A percentile compares a stretch with the other conserved stretches of the same genome.
phyloP scores from a whole-genome alignment of 2,888 invertebrate species.

The Herminia tarsipennalis region DNA sequence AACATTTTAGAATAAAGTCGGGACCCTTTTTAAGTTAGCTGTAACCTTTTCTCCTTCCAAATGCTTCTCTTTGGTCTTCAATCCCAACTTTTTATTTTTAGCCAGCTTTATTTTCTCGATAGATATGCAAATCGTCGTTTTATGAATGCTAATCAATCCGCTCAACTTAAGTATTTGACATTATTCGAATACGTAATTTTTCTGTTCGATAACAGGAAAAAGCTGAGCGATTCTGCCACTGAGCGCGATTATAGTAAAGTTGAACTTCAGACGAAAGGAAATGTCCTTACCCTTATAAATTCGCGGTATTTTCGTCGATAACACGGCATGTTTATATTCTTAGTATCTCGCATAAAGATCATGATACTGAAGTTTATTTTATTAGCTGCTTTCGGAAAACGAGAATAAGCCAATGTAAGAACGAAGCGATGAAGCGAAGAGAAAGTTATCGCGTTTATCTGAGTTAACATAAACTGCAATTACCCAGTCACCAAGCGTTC shows the following conservation, averaged over 20 bases:
- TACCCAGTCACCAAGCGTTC: conserved; percentile 72
- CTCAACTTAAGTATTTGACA: conserved; percentile 25
- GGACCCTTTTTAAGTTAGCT: not conserved
- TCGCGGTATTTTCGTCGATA: conserved; percentile 16
- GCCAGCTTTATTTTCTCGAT: not conserved
- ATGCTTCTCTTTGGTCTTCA: too few species aligned
- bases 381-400: conserved; percentile 40
- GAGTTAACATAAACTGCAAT: conserved; percentile 78
- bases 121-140: conserved; percentile 12
- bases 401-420: conserved; percentile 38
- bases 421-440: conserved; percentile 45
- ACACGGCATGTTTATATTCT: conserved; percentile 23
- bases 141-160: conserved; percentile 29
- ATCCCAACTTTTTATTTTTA: not conserved
- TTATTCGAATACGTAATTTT: conserved; percentile 30
- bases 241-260: conserved; percentile 15
- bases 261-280: conserved; percentile 11
- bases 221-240: conserved; percentile 15
- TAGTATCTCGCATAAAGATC: conserved; percentile 30
- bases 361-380: conserved; percentile 40
- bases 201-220: conserved; percentile 15
- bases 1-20: not conserved
- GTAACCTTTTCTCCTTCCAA: not conserved
- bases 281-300: conserved; percentile 14
- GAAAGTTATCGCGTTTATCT: conserved; percentile 69